phyloP scores from a whole-genome alignment of 2,797 vertebrate genomes.

The Peromyscus melanophrys region DNA sequence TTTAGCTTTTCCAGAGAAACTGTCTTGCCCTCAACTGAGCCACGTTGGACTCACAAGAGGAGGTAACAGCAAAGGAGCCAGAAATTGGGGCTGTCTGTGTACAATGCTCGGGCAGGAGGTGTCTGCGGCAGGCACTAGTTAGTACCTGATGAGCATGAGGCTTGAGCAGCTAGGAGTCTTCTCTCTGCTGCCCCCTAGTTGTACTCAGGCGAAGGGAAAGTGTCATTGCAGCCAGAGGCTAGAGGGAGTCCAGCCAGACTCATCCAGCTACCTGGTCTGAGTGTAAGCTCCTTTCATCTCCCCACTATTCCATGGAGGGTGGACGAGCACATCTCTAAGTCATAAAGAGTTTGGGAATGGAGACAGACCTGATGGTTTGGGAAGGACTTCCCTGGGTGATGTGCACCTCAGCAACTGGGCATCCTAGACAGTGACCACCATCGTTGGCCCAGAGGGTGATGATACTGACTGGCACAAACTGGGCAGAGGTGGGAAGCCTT shows the following conservation, averaged over 20 bases:
- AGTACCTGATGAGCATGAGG: rapidly evolving
- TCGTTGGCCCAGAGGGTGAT: neutral
- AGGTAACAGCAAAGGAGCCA: neutral
- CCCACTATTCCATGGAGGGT: neutral
- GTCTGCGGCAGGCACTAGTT: neutral
- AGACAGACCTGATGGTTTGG: rapidly evolving
- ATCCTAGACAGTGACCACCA: rapidly evolving
- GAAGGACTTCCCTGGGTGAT: neutral
- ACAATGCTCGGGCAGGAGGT: neutral
- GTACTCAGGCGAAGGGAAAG: neutral
- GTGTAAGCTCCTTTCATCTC: rapidly evolving
- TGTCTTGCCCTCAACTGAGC: rapidly evolving
- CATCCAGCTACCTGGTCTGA: rapidly evolving
- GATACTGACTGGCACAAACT: rapidly evolving
- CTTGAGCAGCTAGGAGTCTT: rapidly evolving
- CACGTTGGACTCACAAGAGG: neutral
- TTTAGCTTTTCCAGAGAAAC: neutral
- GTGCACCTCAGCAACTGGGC: neutral
- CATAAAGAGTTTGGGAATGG: neutral
- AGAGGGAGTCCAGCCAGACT: neutral
- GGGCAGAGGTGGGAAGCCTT: neutral
- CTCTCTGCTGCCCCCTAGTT: neutral
- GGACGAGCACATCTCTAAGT: rapidly evolving
- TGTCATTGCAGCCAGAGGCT: rapidly evolving
- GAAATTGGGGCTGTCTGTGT: neutral